Evolutionary conservation across 2,797 vertebrate genomes (phyloP), one percentile per base, ranked within the genome.

Genomic region (Chelonia mydas): DNA sequence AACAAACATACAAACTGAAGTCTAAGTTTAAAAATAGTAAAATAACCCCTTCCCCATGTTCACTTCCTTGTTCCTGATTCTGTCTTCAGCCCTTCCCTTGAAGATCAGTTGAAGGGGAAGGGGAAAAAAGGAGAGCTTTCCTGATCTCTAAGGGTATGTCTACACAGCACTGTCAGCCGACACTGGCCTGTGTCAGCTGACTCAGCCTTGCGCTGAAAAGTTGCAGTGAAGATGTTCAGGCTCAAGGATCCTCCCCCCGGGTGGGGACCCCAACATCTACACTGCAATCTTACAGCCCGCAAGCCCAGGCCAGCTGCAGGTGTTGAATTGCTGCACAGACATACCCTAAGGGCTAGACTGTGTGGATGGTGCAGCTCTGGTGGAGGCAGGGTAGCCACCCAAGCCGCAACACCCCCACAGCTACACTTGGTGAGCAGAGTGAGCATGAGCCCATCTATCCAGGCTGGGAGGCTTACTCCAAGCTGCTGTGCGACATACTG

Each of bases 191-290:
- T 25, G 23, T 13, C 57, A 59, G 57, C 57, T 61, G 28, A 31
- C 28, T 31, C 13, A 6, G 31, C 15, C 31, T 61, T 15, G 33
- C 55, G 55, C 27, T 57, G 55, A 9, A 57, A 12, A 12, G 28
- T 6, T 57, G 55, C 23, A 21, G 16, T 55, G 55, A 49, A 27
- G 25, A 57, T 57, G 55, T 25, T 57, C 25, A 27, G 25, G 55
- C 55, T 16, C 31, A n/a, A 5, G n/a, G 5, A n/a, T n/a, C 21
- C n/a, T 19, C 31, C 61, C 15, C 4, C 13, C 15, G 2, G 1
- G 3, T 16, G 61, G 15, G 61, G n/a, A n/a, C n/a, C n/a, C 19
- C 2, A 68, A 68, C 17, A 37, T 37, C 65, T 68, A 37, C 4
- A 19, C 16, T 37, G 65, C 17, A 37, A 3, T 68, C 17, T 21